These are phyloP conservation scores for Saccostrea glomerata DNA, from an alignment of 1,140 invertebrate genomes.

Conservation along the genomic window DNA sequence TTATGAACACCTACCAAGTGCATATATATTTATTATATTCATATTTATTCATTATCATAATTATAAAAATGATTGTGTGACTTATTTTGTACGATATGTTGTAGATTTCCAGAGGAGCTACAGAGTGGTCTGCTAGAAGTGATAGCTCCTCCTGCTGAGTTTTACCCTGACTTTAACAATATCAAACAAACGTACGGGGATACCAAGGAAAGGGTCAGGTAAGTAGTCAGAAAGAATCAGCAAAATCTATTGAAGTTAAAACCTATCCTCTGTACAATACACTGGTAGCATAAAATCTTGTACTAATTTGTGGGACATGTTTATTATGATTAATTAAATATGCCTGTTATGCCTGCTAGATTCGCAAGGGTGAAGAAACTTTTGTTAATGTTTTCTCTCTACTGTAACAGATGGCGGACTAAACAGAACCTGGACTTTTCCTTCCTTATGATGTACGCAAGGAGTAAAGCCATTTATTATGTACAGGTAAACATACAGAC, in stretches of 20 bases:
- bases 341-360: background rate
- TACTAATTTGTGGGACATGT: no score
- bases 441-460: constrained; percentile 97
- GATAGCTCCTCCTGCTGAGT: constrained; percentile 89
- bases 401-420: constrained; percentile 88
- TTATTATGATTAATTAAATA: no score
- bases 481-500: constrained; percentile 76
- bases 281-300: no score
- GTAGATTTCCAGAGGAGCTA: constrained; percentile 88
- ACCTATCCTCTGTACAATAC: no score
- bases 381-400: background rate
- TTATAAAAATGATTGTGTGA: no score
- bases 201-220: constrained; percentile 89
- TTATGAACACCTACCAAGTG: no score
- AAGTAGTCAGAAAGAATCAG: background rate
- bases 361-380: background rate
- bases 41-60: no score
- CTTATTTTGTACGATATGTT: constrained; percentile 58
- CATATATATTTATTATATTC: no score
- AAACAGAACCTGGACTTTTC: constrained; percentile 98
- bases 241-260: no score
- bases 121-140: constrained; percentile 93
- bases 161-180: constrained; percentile 90
- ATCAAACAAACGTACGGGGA: constrained; percentile 91
- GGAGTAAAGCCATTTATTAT: constrained; percentile 83